Percentiles rank a stretch among this genome's conserved stretches.
These are phyloP conservation scores for Diabrotica undecimpunctata DNA, from an alignment of 1,140 invertebrate species.

Conservation along the genomic window DNA sequence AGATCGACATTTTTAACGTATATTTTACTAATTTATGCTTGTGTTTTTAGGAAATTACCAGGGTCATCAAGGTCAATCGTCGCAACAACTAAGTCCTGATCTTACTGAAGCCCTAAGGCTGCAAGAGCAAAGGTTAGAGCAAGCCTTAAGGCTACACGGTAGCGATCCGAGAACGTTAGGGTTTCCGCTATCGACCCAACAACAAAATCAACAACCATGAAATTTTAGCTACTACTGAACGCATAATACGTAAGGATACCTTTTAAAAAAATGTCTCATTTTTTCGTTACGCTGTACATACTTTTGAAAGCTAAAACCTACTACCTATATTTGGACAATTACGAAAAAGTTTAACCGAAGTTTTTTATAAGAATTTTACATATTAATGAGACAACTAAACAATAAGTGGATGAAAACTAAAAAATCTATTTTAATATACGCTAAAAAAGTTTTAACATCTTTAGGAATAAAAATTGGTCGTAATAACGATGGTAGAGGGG, in stretches of 20 bases:
- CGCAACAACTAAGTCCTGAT: slow-evolving; percentile 57
- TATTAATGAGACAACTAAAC: not conserved
- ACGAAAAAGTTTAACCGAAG: not conserved
- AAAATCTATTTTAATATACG: too few species aligned
- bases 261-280: not conserved
- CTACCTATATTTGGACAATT: not conserved
- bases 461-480: too few species aligned
- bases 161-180: slow-evolving; percentile 62
- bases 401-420: not conserved
- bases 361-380: not conserved
- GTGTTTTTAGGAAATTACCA: slow-evolving; percentile 52
- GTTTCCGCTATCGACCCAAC: slow-evolving; percentile 57
- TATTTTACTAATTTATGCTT: slow-evolving; percentile 28
- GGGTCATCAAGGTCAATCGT: slow-evolving; percentile 47
- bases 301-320: not conserved
- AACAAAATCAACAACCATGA: slow-evolving; percentile 56
- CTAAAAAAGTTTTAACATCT: too few species aligned
- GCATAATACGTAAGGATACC: slow-evolving; percentile 22
- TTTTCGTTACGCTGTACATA: not conserved
- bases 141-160: slow-evolving; percentile 72
- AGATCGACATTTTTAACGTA: too few species aligned
- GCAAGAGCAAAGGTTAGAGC: slow-evolving; percentile 76
- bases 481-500: too few species aligned
- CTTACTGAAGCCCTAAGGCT: slow-evolving; percentile 69
- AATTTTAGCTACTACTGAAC: slow-evolving; percentile 60